Conservation (phyloP, 1,140 invertebrate genomes). For the Cyphomyrmex costatus region DNA sequence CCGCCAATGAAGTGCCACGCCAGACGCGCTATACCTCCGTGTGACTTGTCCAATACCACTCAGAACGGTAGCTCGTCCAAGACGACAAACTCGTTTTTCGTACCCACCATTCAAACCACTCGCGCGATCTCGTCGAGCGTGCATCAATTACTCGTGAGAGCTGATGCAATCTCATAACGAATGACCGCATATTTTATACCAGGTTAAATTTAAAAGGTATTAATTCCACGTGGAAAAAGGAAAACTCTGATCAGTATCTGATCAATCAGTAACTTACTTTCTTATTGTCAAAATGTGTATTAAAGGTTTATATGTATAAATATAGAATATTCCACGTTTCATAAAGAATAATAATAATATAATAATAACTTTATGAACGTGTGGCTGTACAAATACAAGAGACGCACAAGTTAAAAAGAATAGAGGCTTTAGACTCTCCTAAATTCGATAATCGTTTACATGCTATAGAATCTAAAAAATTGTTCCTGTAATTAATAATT, state of each 20-base stretch:
- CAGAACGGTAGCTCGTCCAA: conserved; percentile 67
- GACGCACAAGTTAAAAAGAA: too few species aligned
- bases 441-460: not conserved
- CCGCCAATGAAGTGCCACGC: conserved; percentile 25
- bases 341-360: not conserved
- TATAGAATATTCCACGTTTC: too few species aligned
- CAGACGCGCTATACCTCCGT: conserved; percentile 38
- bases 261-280: not conserved
- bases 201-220: conserved; percentile 4
- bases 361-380: too few species aligned
- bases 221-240: not conserved
- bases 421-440: not conserved
- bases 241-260: too few species aligned
- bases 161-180: conserved; percentile 66
- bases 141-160: conserved; percentile 52
- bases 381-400: too few species aligned
- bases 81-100: conserved; percentile 72
- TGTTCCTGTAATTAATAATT: not conserved
- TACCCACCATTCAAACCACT: conserved; percentile 72
- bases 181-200: conserved; percentile 22
- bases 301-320: too few species aligned
- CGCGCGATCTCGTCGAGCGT: conserved; percentile 47
- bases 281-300: not conserved
- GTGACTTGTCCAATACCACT: conserved; percentile 17
- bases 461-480: not conserved